Conservation (phyloP, 2,888 invertebrate genomes). For the Sisyra nigra region DNA sequence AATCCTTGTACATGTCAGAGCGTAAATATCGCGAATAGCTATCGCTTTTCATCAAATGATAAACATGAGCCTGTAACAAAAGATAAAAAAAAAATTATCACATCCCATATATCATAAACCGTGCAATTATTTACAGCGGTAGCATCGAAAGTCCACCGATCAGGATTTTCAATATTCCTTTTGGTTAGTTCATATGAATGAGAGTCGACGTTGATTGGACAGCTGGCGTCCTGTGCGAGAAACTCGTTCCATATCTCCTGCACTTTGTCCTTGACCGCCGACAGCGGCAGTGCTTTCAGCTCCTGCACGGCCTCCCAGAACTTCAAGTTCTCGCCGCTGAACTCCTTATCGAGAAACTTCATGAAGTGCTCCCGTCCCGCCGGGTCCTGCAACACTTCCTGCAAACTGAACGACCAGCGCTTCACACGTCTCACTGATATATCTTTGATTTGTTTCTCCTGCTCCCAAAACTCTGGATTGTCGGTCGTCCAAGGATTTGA, state of each 20-base stretch:
- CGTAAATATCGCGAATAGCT: slow-evolving; percentile 95
- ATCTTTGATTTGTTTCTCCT: slow-evolving; percentile 84
- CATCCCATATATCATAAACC: background rate
- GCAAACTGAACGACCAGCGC: slow-evolving; percentile 92
- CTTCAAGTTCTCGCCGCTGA: slow-evolving; percentile 95
- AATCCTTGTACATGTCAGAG: slow-evolving; percentile 98
- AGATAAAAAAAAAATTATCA: slow-evolving; percentile 5
- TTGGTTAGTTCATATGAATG: slow-evolving; percentile 73
- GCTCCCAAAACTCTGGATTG: slow-evolving; percentile 93
- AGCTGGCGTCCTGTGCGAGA: slow-evolving; percentile 83
- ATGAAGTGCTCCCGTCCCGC: slow-evolving; percentile 93
- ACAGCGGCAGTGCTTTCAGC: slow-evolving; percentile 73
- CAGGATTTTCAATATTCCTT: slow-evolving; percentile 64
- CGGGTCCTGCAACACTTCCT: slow-evolving; percentile 88
- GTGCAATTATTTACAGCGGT: slow-evolving; percentile 61
- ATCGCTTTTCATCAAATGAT: slow-evolving; percentile 98
- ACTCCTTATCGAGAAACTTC: slow-evolving; percentile 92
- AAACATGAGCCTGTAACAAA: slow-evolving; percentile 78
- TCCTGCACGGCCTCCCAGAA: slow-evolving; percentile 94
- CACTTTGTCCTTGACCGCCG: slow-evolving; percentile 67
- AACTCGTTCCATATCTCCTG: slow-evolving; percentile 87
- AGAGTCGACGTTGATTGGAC: slow-evolving; percentile 95
- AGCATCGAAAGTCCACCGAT: slow-evolving; percentile 92
- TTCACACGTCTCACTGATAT: slow-evolving; percentile 85
- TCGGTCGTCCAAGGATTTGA: slow-evolving; percentile 97